phyloP scores from a whole-genome alignment of 1,140 invertebrate genomes.

The Lucilia cuprina region DNA sequence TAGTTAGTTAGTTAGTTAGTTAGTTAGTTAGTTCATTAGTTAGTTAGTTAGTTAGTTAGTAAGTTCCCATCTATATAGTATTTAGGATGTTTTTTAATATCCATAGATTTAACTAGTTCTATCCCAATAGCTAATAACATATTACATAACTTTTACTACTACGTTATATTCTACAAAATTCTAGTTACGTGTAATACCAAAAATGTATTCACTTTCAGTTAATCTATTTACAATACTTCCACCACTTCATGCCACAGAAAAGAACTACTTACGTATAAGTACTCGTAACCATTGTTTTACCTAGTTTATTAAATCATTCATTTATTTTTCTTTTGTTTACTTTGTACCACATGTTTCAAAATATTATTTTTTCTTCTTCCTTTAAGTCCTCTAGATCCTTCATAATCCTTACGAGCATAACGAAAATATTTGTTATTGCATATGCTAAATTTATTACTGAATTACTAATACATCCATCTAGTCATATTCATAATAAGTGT shows the following conservation, averaged over 20 bases:
- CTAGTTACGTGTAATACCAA: too few relatives aligned
- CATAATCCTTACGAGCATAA: background rate
- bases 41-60: too few relatives aligned
- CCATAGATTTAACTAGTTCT: too few relatives aligned
- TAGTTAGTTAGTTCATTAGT: too few relatives aligned
- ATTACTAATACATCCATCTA: background rate
- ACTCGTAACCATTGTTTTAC: background rate
- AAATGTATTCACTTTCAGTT: too few relatives aligned
- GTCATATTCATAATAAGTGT: background rate
- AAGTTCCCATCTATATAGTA: too few relatives aligned
- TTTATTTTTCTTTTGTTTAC: background rate
- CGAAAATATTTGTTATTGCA: background rate
- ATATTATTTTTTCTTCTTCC: background rate
- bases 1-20: too few relatives aligned
- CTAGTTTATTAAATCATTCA: background rate
- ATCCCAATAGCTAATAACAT: too few relatives aligned
- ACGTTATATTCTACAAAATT: too few relatives aligned
- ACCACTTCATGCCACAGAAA: background rate
- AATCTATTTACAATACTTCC: background rate
- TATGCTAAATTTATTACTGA: conserved; percentile 7
- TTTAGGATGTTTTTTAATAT: too few relatives aligned
- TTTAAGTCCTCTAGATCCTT: background rate
- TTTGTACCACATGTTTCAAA: background rate
- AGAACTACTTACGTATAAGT: too few relatives aligned
- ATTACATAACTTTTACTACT: too few relatives aligned